These are phyloP conservation scores for Lophotriccus pileatus DNA, from an alignment of 2,797 vertebrate genomes.

Conservation along the genomic window DNA sequence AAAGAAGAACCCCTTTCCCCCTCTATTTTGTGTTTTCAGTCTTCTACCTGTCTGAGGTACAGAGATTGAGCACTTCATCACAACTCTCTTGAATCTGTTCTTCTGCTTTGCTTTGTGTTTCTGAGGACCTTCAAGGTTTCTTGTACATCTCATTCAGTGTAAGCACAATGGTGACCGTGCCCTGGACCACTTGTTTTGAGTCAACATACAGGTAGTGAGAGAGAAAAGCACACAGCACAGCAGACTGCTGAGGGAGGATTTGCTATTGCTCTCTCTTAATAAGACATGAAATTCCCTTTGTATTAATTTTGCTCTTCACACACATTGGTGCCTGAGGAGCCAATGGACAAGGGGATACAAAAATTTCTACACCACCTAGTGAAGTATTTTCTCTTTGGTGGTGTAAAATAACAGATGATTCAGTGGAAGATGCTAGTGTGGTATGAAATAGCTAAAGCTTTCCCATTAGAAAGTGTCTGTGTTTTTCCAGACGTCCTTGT, in stretches of 20 bases:
- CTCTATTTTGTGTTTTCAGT: neutral
- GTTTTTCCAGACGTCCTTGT: neutral
- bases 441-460: neutral
- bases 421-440: neutral
- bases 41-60: neutral
- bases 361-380: neutral
- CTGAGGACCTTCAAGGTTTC: neutral
- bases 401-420: neutral
- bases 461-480: neutral
- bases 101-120: neutral
- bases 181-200: neutral
- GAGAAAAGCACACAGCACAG: neutral
- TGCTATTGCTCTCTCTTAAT: neutral
- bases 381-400: neutral
- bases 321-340: neutral
- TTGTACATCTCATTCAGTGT: neutral
- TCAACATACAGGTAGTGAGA: neutral
- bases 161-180: neutral
- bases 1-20: neutral
- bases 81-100: neutral
- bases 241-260: neutral
- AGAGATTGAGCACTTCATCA: neutral
- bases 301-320: neutral
- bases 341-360: neutral
- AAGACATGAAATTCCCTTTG: neutral